Percentiles rank a stretch among this genome's conserved stretches.
Evolutionary conservation across 2,888 invertebrate species (phyloP).

Genomic region (Arge pagana): DNA sequence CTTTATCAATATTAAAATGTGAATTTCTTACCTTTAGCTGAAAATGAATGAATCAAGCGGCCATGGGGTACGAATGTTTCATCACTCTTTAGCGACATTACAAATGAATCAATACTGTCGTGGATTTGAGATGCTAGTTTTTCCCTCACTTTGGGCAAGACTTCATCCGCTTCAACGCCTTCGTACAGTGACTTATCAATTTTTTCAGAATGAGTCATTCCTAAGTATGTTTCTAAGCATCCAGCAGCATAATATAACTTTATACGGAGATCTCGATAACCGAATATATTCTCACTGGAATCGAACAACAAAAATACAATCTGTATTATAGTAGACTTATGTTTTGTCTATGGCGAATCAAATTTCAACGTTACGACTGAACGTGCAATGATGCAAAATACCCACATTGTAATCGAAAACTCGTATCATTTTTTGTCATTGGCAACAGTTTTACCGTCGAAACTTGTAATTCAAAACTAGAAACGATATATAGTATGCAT

Average conservation of each 20-base stretch:
- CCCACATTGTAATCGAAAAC: too few species aligned
- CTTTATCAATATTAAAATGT: not conserved
- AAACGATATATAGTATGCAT: too few species aligned
- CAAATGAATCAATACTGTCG: conserved; percentile 75
- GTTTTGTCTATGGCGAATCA: too few species aligned
- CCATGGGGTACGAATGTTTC: conserved; percentile 79
- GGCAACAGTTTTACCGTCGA: too few species aligned
- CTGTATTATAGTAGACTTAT: too few species aligned
- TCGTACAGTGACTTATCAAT: conserved; percentile 65
- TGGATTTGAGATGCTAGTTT: conserved; percentile 73
- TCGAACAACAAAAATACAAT: too few species aligned
- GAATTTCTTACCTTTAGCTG: conserved; percentile 53
- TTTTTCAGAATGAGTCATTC: conserved; percentile 74
- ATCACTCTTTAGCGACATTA: conserved; percentile 71
- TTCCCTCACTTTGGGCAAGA: conserved; percentile 70
- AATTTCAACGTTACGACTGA: too few species aligned
- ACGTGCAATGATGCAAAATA: too few species aligned
- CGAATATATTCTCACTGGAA: conserved; percentile 86
- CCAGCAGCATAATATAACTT: conserved; percentile 82
- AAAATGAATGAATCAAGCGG: conserved; percentile 68
- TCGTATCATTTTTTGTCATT: too few species aligned
- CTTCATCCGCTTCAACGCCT: conserved; percentile 74
- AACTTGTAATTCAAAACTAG: too few species aligned
- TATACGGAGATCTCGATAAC: conserved; percentile 83
- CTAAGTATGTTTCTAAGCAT: conserved; percentile 79